A percentile compares a stretch with the other conserved stretches of the same genome.
Conservation (phyloP, 2,113 vertebrate species). For the Microtus oregoni region DNA sequence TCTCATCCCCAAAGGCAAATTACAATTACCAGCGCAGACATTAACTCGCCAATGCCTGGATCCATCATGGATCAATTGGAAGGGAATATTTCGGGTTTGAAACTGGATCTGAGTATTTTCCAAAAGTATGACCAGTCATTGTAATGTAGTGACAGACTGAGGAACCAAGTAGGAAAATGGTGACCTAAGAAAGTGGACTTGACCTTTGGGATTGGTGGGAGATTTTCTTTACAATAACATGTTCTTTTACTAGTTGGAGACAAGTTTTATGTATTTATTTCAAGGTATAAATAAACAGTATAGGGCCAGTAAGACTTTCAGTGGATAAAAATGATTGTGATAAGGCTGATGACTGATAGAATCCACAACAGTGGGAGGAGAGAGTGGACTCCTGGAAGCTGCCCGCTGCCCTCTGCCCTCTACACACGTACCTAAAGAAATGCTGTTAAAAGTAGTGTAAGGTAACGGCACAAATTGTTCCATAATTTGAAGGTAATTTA, state of each 20-base stretch:
- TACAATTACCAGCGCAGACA: neutral
- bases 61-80: neutral
- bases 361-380: neutral
- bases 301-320: no score
- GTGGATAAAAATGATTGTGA: neutral
- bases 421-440: neutral
- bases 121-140: neutral
- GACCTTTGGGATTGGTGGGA: neutral
- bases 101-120: neutral
- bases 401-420: neutral
- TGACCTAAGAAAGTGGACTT: neutral
- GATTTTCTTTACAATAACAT: neutral
- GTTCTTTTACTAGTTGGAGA: neutral
- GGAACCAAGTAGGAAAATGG: neutral
- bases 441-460: neutral
- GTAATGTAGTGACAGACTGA: neutral
- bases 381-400: neutral
- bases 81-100: neutral
- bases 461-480: neutral
- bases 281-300: neutral
- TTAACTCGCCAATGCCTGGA: neutral
- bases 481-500: conserved; percentile 42
- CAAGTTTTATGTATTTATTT: conserved; percentile 2
- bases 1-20: conserved; percentile 34
- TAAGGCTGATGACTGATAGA: no score